phyloP scores from a whole-genome alignment of 2,888 invertebrate genomes.

The Euzophera pinguis region DNA sequence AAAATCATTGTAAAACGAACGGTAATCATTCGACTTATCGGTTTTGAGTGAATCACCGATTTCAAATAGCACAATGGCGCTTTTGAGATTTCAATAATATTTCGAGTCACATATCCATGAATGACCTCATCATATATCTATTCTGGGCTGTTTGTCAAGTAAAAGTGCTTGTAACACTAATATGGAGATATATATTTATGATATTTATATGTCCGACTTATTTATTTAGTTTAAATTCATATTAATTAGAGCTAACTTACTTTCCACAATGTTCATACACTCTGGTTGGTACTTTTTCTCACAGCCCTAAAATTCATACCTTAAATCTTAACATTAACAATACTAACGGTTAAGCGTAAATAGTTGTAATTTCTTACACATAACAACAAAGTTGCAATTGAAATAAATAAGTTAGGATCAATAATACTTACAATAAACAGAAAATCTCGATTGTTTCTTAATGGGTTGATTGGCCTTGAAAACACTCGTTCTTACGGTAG shows the following conservation, averaged over 20 bases:
- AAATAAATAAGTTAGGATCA: conserved; percentile 15
- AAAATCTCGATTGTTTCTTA: background rate
- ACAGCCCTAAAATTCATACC: conserved; percentile 43
- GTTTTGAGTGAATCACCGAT: too few species aligned
- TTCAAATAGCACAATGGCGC: too few species aligned
- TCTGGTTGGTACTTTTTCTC: conserved; percentile 39
- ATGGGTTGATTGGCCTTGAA: background rate
- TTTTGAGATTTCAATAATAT: too few species aligned
- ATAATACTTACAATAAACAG: conserved; percentile 2
- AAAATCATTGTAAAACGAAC: too few species aligned
- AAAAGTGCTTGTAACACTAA: too few species aligned
- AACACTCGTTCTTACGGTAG: background rate
- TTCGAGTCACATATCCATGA: too few species aligned
- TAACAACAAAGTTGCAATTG: conserved; percentile 19
- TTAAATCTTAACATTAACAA: conserved; percentile 21
- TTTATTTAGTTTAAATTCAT: conserved; percentile 16
- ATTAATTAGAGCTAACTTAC: conserved; percentile 21
- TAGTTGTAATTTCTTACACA: conserved; percentile 13
- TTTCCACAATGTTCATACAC: conserved; percentile 24
- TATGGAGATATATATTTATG: background rate
- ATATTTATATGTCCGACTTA: background rate
- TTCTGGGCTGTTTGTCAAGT: too few species aligned
- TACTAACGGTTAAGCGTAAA: conserved; percentile 24
- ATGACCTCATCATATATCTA: too few species aligned
- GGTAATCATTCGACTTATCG: too few species aligned